Evolutionary conservation across 2,888 invertebrate species (phyloP).

Genomic region (Drosophila kokeensis): DNA sequence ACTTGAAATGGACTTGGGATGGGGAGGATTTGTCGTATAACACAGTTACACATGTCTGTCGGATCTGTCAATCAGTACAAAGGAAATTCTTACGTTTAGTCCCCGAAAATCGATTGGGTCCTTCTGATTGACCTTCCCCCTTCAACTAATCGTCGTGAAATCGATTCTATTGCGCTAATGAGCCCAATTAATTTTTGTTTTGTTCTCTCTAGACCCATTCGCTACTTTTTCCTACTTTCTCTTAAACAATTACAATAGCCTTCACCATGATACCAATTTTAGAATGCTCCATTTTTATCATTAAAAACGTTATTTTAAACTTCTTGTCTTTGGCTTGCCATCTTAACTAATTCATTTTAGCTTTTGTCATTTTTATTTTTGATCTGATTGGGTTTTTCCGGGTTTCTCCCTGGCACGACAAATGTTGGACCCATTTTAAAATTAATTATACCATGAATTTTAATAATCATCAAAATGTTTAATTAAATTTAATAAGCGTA

Average conservation of each 20-base stretch:
- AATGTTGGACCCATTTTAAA: background rate
- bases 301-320: background rate
- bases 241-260: background rate
- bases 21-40: background rate
- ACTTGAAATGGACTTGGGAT: background rate
- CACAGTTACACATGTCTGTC: background rate
- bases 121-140: background rate
- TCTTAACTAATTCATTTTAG: background rate
- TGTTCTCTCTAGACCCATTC: background rate
- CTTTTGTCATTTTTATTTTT: background rate
- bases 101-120: background rate
- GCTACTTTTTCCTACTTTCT: background rate
- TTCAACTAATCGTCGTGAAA: background rate
- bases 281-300: background rate
- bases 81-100: background rate
- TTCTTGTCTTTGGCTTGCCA: background rate
- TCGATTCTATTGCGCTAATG: background rate
- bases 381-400: fast-evolving
- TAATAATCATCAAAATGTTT: background rate
- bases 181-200: background rate
- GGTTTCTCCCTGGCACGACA: background rate
- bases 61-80: background rate
- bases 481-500: background rate
- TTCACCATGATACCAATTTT: background rate
- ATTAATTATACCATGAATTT: background rate